Conservation (phyloP, 2,888 invertebrate species). For the Aporophyla nigra region DNA sequence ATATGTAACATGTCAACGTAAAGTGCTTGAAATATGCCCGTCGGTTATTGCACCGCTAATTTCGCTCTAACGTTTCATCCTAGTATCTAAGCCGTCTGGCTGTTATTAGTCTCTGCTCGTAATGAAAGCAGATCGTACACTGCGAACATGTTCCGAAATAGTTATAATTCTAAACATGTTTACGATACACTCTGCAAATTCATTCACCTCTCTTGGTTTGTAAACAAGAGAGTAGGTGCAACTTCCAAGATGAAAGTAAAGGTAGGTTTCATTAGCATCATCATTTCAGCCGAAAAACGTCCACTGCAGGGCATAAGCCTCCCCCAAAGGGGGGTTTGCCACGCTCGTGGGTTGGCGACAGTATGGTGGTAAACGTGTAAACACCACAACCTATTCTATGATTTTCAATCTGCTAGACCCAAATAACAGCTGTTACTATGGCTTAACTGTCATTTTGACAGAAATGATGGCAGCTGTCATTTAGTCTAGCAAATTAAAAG, state of each 20-base stretch:
- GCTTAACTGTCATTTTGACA: too few relatives aligned
- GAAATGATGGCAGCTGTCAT: too few relatives aligned
- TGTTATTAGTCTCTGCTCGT: slow-evolving; percentile 65
- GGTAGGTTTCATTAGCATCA: too few relatives aligned
- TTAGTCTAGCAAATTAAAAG: too few relatives aligned
- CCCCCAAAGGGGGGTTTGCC: too few relatives aligned
- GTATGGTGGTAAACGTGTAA: too few relatives aligned
- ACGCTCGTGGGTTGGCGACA: too few relatives aligned
- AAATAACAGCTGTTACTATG: too few relatives aligned
- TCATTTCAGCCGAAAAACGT: too few relatives aligned
- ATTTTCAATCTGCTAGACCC: too few relatives aligned
- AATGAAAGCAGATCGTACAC: slow-evolving; percentile 73
- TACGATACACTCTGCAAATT: slow-evolving; percentile 57
- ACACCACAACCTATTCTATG: background rate
- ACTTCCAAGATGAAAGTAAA: slow-evolving; percentile 8
- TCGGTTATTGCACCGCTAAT: slow-evolving; percentile 83
- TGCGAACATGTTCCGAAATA: slow-evolving; percentile 67
- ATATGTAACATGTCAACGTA: slow-evolving; percentile 73
- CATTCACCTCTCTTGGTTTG: slow-evolving; percentile 63
- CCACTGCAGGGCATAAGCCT: too few relatives aligned
- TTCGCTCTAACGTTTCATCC: slow-evolving; percentile 77
- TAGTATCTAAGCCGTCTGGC: slow-evolving; percentile 74
- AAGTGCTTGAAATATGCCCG: slow-evolving; percentile 80
- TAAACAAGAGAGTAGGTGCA: slow-evolving; percentile 48
- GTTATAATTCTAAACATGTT: slow-evolving; percentile 62